A percentile compares a stretch with the other conserved stretches of the same genome.
These are phyloP conservation scores for Stenodera caucasica DNA, from an alignment of 2,888 invertebrate genomes.

Conservation along the genomic window DNA sequence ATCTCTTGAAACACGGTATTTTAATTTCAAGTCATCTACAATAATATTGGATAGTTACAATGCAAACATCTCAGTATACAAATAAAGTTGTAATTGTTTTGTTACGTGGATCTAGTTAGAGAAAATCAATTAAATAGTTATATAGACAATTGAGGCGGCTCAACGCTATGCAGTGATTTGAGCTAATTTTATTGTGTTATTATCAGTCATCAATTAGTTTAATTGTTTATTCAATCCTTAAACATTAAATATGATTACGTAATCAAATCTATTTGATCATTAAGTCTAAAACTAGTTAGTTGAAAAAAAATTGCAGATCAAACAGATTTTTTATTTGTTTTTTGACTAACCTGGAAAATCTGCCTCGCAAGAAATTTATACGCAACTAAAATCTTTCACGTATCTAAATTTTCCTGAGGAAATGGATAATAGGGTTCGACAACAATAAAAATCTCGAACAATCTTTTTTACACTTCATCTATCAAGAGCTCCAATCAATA, in stretches of 20 bases:
- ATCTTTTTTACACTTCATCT: conserved; percentile 6
- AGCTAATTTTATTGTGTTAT: conserved; percentile 20
- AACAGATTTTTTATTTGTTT: conserved; percentile 1
- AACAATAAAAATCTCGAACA: conserved; percentile 13
- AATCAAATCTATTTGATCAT: neutral
- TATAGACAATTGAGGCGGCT: conserved; percentile 25
- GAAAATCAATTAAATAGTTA: conserved; percentile 30
- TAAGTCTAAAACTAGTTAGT: neutral
- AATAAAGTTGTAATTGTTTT: conserved; percentile 19
- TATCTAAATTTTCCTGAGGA: conserved; percentile 15
- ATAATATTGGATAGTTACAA: no score
- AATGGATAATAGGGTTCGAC: conserved; percentile 18
- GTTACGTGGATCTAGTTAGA: conserved; percentile 24
- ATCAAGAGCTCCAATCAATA: conserved; percentile 3
- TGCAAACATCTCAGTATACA: neutral
- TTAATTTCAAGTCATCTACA: neutral
- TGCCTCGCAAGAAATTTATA: conserved; percentile 16
- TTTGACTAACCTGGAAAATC: conserved; percentile 16
- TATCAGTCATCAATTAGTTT: conserved; percentile 20
- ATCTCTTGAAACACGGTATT: neutral
- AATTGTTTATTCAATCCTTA: conserved; percentile 14
- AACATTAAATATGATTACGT: neutral
- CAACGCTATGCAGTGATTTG: conserved; percentile 23
- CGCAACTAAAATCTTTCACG: conserved; percentile 15
- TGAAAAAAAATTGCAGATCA: conserved; percentile 1